Evolutionary conservation across 2,888 invertebrate species (phyloP).

Genomic region (Eristalinus aeneus): DNA sequence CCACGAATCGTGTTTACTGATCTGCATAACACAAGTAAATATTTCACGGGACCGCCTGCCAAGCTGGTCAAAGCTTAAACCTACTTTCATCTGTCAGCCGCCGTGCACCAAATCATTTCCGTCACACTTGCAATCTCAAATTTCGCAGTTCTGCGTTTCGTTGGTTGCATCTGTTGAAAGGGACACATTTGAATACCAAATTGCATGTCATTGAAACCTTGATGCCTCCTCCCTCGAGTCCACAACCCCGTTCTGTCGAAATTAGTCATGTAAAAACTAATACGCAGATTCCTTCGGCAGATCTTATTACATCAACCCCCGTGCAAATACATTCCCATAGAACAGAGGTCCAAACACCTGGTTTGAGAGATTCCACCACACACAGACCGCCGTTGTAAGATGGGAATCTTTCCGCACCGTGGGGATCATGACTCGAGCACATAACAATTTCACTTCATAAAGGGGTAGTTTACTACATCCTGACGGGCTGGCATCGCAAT

Average conservation of each 20-base stretch:
- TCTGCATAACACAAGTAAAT: too few species aligned
- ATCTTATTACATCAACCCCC: conserved; percentile 55
- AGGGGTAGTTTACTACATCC: conserved; percentile 16
- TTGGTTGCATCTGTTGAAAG: not conserved
- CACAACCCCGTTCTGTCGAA: not conserved
- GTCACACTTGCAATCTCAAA: too few species aligned
- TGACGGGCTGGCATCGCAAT: not conserved
- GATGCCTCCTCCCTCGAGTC: not conserved
- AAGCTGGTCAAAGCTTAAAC: too few species aligned
- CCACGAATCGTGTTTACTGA: too few species aligned
- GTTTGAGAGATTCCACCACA: conserved; percentile 6
- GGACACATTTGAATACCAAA: not conserved
- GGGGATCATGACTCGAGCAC: conserved; percentile 37
- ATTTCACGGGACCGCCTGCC: too few species aligned
- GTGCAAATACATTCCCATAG: conserved; percentile 33
- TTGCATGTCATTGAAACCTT: not conserved
- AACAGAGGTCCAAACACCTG: conserved; percentile 38
- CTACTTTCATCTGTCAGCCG: too few species aligned
- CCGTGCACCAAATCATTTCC: too few species aligned
- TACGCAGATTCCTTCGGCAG: conserved; percentile 23
- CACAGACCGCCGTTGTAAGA: not conserved
- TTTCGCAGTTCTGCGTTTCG: too few species aligned
- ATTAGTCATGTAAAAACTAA: conserved; percentile 39
- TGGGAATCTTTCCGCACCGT: conserved; percentile 21
- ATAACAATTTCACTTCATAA: conserved; percentile 22